Conservation (phyloP, 2,888 invertebrate genomes). For the Tenthredo notha region DNA sequence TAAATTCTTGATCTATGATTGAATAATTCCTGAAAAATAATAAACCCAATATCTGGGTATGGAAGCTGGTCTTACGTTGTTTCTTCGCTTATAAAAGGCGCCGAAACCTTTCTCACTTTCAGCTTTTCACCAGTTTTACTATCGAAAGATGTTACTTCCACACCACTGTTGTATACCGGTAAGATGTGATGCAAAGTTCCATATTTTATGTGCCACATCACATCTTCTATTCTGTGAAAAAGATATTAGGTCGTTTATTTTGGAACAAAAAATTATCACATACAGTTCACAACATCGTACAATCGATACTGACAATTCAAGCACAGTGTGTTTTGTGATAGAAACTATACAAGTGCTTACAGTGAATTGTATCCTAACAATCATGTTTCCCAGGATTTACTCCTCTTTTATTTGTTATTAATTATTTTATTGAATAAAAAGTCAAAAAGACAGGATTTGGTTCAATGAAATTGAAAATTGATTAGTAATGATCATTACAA, state of each 20-base stretch:
- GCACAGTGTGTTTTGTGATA: constrained; percentile 19
- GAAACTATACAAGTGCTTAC: background rate
- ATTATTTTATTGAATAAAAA: background rate
- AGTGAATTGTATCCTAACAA: background rate
- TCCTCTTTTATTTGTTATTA: background rate
- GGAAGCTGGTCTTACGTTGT: constrained; percentile 71
- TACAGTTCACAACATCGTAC: background rate
- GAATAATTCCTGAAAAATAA: constrained; percentile 1
- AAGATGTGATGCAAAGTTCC: constrained; percentile 75
- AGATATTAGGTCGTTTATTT: constrained; percentile 31
- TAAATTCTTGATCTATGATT: background rate
- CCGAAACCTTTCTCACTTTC: constrained; percentile 70
- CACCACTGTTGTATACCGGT: constrained; percentile 72
- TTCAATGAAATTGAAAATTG: background rate
- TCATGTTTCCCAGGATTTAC: background rate
- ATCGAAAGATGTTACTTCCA: constrained; percentile 75
- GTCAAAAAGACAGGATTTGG: background rate
- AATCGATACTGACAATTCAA: background rate
- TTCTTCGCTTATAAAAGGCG: constrained; percentile 72
- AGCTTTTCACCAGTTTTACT: constrained; percentile 76
- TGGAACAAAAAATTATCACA: background rate
- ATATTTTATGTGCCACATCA: constrained; percentile 75
- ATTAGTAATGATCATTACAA: background rate
- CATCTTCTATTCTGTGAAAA: constrained; percentile 71
- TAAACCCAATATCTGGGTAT: background rate